These are phyloP conservation scores for Harpagifer antarcticus DNA, from an alignment of 2,797 vertebrate species.

Conservation along the genomic window DNA sequence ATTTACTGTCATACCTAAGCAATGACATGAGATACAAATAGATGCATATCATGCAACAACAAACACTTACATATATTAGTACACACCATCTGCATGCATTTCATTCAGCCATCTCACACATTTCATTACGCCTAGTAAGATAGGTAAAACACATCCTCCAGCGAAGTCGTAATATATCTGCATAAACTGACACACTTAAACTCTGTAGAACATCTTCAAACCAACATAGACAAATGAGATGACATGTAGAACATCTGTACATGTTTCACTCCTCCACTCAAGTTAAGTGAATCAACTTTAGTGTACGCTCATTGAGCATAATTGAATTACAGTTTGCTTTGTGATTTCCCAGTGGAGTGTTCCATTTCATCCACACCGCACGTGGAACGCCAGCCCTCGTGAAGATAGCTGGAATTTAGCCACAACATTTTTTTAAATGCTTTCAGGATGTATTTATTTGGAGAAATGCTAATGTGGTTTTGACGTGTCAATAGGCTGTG, in stretches of 20 bases:
- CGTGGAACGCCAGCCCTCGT: slow-evolving; percentile 21
- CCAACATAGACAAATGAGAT: not conserved
- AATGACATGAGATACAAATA: too few species aligned
- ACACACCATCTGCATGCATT: not conserved
- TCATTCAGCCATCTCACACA: not conserved
- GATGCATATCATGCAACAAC: too few species aligned
- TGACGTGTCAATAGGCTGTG: slow-evolving; percentile 35
- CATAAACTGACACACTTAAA: not conserved
- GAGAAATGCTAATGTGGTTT: slow-evolving; percentile 67
- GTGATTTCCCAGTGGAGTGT: slow-evolving; percentile 61
- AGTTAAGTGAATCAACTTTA: slow-evolving; percentile 48
- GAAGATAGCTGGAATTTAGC: slow-evolving; percentile 48
- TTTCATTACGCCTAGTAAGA: not conserved
- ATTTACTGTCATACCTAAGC: not conserved
- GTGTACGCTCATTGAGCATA: slow-evolving; percentile 40
- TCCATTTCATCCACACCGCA: slow-evolving; percentile 35
- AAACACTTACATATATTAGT: too few species aligned
- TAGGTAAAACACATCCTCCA: not conserved
- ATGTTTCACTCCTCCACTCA: slow-evolving; percentile 30
- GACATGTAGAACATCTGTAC: not conserved
- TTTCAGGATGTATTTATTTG: slow-evolving; percentile 61
- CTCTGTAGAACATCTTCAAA: not conserved
- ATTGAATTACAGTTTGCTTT: slow-evolving; percentile 53
- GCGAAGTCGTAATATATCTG: not conserved
- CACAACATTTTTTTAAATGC: slow-evolving; percentile 59